Conservation (phyloP, 2,888 invertebrate genomes). For the Drosophila meridiana region DNA sequence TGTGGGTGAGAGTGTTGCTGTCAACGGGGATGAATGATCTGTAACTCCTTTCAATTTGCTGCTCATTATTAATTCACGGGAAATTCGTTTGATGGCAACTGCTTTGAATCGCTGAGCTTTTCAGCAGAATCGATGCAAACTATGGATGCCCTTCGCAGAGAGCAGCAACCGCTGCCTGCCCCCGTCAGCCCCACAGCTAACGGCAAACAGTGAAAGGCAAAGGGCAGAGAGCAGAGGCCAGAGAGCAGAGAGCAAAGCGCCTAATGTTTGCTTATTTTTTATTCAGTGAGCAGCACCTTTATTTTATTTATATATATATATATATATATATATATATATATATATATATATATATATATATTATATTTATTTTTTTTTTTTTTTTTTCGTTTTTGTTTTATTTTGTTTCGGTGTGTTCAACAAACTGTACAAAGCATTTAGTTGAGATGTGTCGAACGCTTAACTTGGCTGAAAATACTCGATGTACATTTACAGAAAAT, state of each 20-base stretch:
- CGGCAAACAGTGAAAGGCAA: not conserved
- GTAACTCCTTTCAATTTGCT: conserved; percentile 9
- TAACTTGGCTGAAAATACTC: not conserved
- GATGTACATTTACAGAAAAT: not conserved
- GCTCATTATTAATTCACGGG: conserved; percentile 7
- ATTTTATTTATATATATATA: not conserved
- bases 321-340: not conserved
- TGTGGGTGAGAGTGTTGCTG: not conserved
- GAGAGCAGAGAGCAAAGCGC: not conserved
- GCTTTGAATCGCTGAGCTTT: conserved; percentile 2
- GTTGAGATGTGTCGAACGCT: conserved; percentile 1
- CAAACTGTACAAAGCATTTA: not conserved
- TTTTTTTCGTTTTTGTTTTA: not conserved
- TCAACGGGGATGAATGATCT: not conserved
- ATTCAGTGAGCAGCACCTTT: conserved; percentile 8
- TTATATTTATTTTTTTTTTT: too few species aligned
- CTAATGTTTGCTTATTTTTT: conserved; percentile 1
- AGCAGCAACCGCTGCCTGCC: not conserved
- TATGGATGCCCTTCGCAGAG: not conserved
- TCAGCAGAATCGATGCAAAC: conserved; percentile 4
- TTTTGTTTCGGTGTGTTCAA: not conserved
- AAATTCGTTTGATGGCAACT: conserved; percentile 8
- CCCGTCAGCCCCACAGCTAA: not conserved
- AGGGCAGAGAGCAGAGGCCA: not conserved
- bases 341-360: not conserved